Base-by-base conservation (phyloP, 2,888 invertebrate genomes). In the Idaea straminata region DNA sequence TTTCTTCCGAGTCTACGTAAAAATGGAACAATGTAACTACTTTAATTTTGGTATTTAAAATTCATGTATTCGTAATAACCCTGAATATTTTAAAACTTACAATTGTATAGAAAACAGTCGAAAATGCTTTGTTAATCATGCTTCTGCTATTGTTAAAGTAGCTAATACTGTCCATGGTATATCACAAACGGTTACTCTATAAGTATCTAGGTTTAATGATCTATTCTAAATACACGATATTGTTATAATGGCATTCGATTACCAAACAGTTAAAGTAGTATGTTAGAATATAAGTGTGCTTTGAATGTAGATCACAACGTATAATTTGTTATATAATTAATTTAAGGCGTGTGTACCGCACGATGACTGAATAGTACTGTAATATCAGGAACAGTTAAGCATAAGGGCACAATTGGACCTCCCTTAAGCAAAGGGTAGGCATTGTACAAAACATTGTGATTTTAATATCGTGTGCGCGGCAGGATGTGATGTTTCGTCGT, bases 291-390 rank as follows among this genome's bases (percentile, higher is more conserved):
- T 47, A 47, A 47, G 47, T 47, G 47, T 47, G 47, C 47, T 47
- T 47, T 47, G 62, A 61, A 62, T 57, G 59, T 69, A 61, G 57
- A 62, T 57, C 62, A 65, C 58, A 60, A 15, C 38, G 65, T 59
- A 60, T 64, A 38, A 63, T 47, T 47, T 47, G 57, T 66, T 15
- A 61, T 66, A 59, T 61, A 68, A 57, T 65, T 61, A 64, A 47
- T 5, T 47, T 47, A 47, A 47, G 57, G 63, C 61, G 68, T 70
- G 61, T 66, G 15, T 64, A 64, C 62, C 59, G 61, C 71, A 67
- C 70, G 64, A 68, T 61, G 73, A 72, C 71, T 73, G 71, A 73
- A 62, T 73, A 73, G 73, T 68, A 64, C 65, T 66, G 69, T 69
- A 68, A 63, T 66, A 65, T 64, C 70, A 65, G 70, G 63, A 68